Conservation (phyloP, 37 sponge, comb jelly and placozoan species). For the Beroe forskalii region DNA sequence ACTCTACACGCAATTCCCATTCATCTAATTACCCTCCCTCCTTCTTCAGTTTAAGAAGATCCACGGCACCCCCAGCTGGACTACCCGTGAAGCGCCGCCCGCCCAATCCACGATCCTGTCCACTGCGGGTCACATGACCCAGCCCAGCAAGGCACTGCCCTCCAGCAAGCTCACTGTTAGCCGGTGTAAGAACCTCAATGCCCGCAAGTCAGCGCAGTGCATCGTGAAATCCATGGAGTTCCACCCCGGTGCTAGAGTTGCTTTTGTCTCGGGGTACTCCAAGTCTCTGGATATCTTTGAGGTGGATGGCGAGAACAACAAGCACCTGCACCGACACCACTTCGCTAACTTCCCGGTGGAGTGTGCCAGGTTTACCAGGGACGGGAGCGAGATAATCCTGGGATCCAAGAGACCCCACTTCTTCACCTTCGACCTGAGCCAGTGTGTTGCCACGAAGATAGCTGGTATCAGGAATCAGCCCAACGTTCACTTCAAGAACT, state of each 20-base stretch:
- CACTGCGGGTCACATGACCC: slow-evolving; percentile 37
- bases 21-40: too few species aligned
- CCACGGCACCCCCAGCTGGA: slow-evolving; percentile 54
- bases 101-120: slow-evolving; percentile 33
- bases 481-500: slow-evolving; percentile 54
- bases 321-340: slow-evolving; percentile 56
- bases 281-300: slow-evolving; percentile 55
- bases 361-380: slow-evolving; percentile 19
- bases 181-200: slow-evolving; percentile 56
- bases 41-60: slow-evolving; percentile 46
- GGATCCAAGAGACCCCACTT: slow-evolving; percentile 60
- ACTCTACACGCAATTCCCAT: too few species aligned
- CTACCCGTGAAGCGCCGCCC: background rate
- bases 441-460: slow-evolving; percentile 44
- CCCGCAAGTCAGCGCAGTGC: slow-evolving; percentile 35
- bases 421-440: slow-evolving; percentile 50
- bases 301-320: slow-evolving; percentile 60
- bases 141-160: slow-evolving; percentile 44
- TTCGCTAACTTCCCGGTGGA: slow-evolving; percentile 45
- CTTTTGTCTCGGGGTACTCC: slow-evolving; percentile 42
- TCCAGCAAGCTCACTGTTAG: slow-evolving; percentile 6
- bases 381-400: slow-evolving; percentile 17
- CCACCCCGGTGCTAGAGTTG: slow-evolving; percentile 9
- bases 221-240: slow-evolving; percentile 46
- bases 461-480: slow-evolving; percentile 52